Base-by-base conservation (phyloP, 2,888 invertebrate genomes). In the Mythimna albipuncta region DNA sequence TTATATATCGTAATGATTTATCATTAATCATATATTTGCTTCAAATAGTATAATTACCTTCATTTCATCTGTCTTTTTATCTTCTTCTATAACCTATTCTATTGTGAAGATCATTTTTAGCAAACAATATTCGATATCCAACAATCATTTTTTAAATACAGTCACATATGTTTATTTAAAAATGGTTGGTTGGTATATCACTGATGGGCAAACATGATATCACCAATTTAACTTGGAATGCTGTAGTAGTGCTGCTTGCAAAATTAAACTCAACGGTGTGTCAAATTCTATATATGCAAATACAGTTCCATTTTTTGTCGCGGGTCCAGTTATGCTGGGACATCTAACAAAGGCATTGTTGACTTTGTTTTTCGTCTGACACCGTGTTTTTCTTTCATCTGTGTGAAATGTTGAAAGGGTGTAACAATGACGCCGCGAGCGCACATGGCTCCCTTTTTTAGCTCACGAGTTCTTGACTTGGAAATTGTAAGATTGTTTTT, bases 331-430 rank as follows among this genome's bases (percentile, higher is more conserved):
- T 63, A 79, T 21, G 4, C 57, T 79, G 74, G 80, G 62, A 1
- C 32, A 5, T 11, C 26, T 63, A 57, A 86, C 88, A 88, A 89
- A 87, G 83, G 79, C 82, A 71, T 83, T 81, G 87, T 87, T 86
- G 85, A 85, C 86, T 84, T 86, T 87, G 86, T 89, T 89, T 87
- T 86, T 78, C 77, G 75, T 64, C 64, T 72, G 66, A 65, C 72
- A 69, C 77, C 72, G 79, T 84, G 83, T 88, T 86, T 84, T 87
- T 82, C 85, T 87, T 87, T 84, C 82, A 73, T 81, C 81, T 72
- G 71, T 77, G 75, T 77, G 67, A 64, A 77, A 81, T 70, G 75
- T 72, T 84, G 72, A 84, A 82, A 84, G 72, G 77, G 83, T 78
- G 59, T 65, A 69, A 86, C 87, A 82, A 86, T 85, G 71, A 61